Evolutionary conservation across 2,797 vertebrate species (phyloP).

Genomic region (Hydrocynus forskahlii): DNA sequence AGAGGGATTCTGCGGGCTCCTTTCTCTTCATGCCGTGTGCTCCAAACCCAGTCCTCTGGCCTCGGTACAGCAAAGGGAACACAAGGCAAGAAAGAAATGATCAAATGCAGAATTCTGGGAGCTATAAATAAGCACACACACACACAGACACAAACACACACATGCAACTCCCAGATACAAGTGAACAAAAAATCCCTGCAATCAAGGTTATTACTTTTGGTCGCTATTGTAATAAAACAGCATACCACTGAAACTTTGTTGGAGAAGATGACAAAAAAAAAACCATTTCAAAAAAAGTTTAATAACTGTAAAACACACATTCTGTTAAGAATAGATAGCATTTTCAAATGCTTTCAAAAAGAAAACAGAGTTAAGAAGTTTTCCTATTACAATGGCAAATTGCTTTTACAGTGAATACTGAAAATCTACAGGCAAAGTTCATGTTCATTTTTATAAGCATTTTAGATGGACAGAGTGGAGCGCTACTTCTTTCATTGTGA

Average conservation of each 20-base stretch:
- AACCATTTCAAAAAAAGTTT: too few species aligned
- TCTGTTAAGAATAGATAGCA: background rate
- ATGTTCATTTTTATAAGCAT: too few species aligned
- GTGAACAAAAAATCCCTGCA: slow-evolving; percentile 11
- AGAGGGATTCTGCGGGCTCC: slow-evolving; percentile 51
- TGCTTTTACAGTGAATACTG: too few species aligned
- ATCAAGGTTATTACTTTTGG: background rate
- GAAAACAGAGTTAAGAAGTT: too few species aligned
- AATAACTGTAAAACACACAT: background rate
- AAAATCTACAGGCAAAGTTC: too few species aligned
- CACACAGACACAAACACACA: background rate
- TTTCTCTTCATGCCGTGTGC: slow-evolving; percentile 40
- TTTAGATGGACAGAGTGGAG: background rate
- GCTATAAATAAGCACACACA: slow-evolving; percentile 29
- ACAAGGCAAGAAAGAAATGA: slow-evolving; percentile 44
- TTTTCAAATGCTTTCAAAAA: background rate
- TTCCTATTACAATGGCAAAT: too few species aligned
- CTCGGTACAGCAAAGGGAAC: slow-evolving; percentile 39
- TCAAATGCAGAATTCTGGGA: slow-evolving; percentile 39
- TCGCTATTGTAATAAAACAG: too few species aligned
- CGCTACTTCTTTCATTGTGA: too few species aligned
- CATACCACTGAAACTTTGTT: background rate
- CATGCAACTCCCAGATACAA: background rate
- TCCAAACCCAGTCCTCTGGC: slow-evolving; percentile 37
- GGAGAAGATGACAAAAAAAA: background rate